These are phyloP conservation scores for Pyralis farinalis DNA, from an alignment of 2,888 invertebrate species.

Conservation along the genomic window DNA sequence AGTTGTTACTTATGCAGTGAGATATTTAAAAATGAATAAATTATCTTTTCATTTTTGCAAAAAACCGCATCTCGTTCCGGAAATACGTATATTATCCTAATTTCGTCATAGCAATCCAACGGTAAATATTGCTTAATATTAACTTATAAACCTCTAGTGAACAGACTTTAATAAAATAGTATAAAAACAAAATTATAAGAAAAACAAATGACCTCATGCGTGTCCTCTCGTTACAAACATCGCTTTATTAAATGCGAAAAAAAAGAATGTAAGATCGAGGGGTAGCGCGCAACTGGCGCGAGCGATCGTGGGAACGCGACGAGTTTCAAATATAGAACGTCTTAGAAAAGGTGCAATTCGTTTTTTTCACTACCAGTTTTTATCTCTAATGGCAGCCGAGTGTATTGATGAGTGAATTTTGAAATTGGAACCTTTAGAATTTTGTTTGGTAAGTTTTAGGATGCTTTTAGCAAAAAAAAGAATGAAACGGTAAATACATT, in stretches of 20 bases:
- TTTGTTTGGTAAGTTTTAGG: constrained; percentile 29
- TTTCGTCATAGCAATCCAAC: too few species aligned
- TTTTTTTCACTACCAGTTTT: constrained; percentile 58
- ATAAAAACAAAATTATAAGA: constrained; percentile 27
- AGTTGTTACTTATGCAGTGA: too few species aligned
- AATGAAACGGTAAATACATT: constrained; percentile 17
- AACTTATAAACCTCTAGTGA: too few species aligned
- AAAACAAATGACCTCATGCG: constrained; percentile 27
- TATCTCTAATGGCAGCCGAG: constrained; percentile 59
- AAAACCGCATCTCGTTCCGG: too few species aligned
- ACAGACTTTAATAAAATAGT: too few species aligned
- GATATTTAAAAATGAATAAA: too few species aligned
- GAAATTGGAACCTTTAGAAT: constrained; percentile 55
- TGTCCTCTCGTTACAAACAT: constrained; percentile 57
- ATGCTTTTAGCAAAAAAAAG: constrained; percentile 27
- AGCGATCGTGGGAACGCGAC: constrained; percentile 78
- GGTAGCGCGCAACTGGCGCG: constrained; percentile 76
- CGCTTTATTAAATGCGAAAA: constrained; percentile 51
- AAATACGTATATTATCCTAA: too few species aligned
- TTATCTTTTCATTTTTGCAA: too few species aligned
- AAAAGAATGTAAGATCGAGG: constrained; percentile 54
- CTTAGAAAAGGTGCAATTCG: constrained; percentile 78
- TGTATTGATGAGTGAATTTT: constrained; percentile 50
- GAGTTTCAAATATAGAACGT: constrained; percentile 74
- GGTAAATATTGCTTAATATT: too few species aligned